Evolutionary conservation across 2,113 vertebrate species (phyloP).

Genomic region (Pterocles burchelli): DNA sequence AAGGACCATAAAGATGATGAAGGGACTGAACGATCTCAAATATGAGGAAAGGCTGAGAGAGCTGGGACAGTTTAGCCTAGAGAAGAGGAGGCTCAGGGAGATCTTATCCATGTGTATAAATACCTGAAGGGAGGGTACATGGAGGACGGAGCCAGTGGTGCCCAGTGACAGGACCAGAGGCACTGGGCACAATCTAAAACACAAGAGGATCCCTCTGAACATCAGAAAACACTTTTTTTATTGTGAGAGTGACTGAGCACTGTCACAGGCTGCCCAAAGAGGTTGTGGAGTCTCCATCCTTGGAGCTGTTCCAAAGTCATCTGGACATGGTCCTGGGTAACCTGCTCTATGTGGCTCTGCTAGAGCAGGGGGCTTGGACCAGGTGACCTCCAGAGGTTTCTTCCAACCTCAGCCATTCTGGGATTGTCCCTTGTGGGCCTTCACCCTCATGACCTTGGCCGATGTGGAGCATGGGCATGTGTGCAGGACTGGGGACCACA

Average conservation of each 20-base stretch:
- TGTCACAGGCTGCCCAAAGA: neutral
- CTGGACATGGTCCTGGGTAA: no score
- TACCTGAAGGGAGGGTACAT: neutral
- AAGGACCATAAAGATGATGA: neutral
- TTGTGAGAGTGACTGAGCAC: neutral
- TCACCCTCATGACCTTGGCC: neutral
- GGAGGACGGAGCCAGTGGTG: neutral
- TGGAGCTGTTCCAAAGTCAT: no score
- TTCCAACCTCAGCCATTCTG: neutral
- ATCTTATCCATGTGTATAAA: neutral
- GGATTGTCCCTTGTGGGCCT: neutral
- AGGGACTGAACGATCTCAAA: neutral
- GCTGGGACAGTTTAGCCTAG: neutral
- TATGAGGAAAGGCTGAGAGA: neutral
- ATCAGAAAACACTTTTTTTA: neutral
- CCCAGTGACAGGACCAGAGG: neutral
- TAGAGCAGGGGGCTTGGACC: no score
- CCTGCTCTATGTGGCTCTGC: no score
- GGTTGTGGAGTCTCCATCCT: neutral
- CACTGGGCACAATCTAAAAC: neutral
- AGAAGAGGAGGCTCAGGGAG: neutral
- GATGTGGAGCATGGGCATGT: rapidly evolving
- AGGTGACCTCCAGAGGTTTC: neutral
- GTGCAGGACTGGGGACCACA: neutral
- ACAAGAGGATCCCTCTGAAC: neutral